phyloP scores from a whole-genome alignment of 2,888 invertebrate species.

The Drosophila percnosoma region DNA sequence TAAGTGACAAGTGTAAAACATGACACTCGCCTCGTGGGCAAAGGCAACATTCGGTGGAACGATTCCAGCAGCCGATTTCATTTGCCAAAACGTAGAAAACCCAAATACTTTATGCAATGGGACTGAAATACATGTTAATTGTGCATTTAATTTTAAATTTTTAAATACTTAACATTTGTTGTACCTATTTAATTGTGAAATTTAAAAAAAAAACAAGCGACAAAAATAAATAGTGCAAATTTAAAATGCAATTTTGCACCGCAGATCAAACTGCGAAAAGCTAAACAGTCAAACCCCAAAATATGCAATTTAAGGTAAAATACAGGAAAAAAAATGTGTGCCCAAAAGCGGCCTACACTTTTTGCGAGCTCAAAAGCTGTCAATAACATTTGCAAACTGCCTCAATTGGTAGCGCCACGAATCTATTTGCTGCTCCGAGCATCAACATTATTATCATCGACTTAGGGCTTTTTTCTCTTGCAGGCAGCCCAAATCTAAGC shows the following conservation, averaged over 20 bases:
- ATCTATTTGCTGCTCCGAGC: neutral
- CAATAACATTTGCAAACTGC: constrained; percentile 6
- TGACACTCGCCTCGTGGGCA: constrained; percentile 52
- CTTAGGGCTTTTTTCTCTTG: neutral
- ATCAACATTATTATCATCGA: constrained; percentile 2
- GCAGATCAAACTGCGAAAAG: neutral
- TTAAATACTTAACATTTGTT: no score
- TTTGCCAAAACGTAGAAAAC: neutral
- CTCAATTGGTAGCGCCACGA: neutral
- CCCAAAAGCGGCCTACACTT: neutral
- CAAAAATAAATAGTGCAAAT: neutral
- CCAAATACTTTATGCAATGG: neutral
- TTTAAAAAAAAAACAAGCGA: neutral
- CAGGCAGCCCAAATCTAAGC: neutral
- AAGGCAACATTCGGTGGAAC: neutral
- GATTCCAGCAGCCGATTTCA: neutral
- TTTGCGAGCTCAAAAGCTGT: constrained; percentile 3
- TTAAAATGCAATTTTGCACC: neutral
- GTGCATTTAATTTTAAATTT: neutral
- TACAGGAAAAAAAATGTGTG: neutral
- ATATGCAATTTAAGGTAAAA: neutral
- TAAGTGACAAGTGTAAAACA: constrained; percentile 62
- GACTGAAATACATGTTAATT: neutral
- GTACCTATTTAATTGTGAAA: neutral
- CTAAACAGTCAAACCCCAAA: neutral